A percentile compares a stretch with the other conserved stretches of the same genome.
Evolutionary conservation across 1,140 invertebrate genomes (phyloP).

Genomic region (Zaprionus camerounensis): DNA sequence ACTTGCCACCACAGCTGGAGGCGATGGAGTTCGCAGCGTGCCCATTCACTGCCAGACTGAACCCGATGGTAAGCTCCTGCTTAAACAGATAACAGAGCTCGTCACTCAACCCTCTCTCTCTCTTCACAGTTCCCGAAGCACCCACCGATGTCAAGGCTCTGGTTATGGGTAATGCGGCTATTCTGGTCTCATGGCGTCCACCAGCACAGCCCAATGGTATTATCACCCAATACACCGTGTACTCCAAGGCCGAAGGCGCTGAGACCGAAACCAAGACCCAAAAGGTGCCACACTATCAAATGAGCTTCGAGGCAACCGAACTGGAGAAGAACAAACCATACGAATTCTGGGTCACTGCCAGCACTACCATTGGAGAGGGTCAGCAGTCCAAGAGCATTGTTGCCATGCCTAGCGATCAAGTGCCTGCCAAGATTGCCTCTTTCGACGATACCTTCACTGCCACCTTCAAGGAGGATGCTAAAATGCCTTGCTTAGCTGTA

Average conservation of each 20-base stretch:
- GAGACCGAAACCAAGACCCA: conserved; percentile 88
- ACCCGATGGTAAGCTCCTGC: conserved; percentile 92
- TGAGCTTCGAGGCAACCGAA: conserved; percentile 93
- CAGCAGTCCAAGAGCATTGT: conserved; percentile 93
- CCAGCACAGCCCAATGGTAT: conserved; percentile 96
- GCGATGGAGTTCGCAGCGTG: conserved; percentile 96
- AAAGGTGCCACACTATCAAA: conserved; percentile 86
- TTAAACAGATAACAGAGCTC: background rate
- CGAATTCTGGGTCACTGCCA: conserved; percentile 97
- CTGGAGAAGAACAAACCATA: conserved; percentile 92
- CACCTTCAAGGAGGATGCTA: conserved; percentile 95
- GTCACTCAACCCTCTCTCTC: background rate
- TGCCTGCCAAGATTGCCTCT: conserved; percentile 96
- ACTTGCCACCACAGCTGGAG: conserved; percentile 96
- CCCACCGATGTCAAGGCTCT: conserved; percentile 96
- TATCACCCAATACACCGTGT: conserved; percentile 96
- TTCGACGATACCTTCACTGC: conserved; percentile 96
- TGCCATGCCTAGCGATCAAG: conserved; percentile 92
- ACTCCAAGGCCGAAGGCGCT: conserved; percentile 91
- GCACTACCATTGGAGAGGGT: conserved; percentile 96
- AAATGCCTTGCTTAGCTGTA: conserved; percentile 95
- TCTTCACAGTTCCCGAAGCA: conserved; percentile 92
- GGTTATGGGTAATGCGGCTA: conserved; percentile 95
- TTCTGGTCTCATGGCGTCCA: conserved; percentile 96
- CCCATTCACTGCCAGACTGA: conserved; percentile 97